Conservation (phyloP, 2,888 invertebrate species). For the Nezara viridula region DNA sequence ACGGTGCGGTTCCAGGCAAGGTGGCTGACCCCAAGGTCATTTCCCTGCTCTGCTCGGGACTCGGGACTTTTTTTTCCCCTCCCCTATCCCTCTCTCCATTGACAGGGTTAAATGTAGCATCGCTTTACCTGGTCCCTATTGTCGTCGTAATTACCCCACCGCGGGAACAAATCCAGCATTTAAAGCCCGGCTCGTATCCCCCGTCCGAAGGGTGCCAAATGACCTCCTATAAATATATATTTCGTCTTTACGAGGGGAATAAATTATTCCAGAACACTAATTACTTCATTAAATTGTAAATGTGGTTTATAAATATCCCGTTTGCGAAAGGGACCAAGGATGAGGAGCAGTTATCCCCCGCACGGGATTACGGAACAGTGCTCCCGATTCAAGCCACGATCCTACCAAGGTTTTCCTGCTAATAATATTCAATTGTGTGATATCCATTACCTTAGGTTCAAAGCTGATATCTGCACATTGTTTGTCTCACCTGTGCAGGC, state of each 20-base stretch:
- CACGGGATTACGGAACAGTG: not conserved
- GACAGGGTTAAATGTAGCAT: constrained; percentile 21
- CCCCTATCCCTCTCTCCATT: not conserved
- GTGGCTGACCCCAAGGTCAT: constrained; percentile 55
- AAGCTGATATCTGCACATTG: not conserved
- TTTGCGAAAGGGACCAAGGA: not conserved
- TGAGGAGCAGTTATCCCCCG: not conserved
- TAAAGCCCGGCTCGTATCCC: not conserved
- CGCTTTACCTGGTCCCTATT: not conserved
- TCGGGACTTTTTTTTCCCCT: not conserved
- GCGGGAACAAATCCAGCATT: not conserved
- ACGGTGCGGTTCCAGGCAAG: constrained; percentile 19
- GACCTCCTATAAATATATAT: not conserved
- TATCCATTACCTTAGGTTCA: not conserved
- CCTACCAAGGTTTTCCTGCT: not conserved
- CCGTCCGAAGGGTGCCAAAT: not conserved
- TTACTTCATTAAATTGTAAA: not conserved
- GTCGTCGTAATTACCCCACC: not conserved
- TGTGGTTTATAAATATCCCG: not conserved
- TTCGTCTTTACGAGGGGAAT: not conserved
- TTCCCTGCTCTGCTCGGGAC: constrained; percentile 48
- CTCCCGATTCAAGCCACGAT: constrained; percentile 2
- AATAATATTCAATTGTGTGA: not conserved
- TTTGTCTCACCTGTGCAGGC: not conserved
- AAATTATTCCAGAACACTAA: not conserved